Evolutionary conservation across 2,888 invertebrate genomes (phyloP), one percentile per base, ranked within the genome.

Genomic region (Coenonympha arcania): DNA sequence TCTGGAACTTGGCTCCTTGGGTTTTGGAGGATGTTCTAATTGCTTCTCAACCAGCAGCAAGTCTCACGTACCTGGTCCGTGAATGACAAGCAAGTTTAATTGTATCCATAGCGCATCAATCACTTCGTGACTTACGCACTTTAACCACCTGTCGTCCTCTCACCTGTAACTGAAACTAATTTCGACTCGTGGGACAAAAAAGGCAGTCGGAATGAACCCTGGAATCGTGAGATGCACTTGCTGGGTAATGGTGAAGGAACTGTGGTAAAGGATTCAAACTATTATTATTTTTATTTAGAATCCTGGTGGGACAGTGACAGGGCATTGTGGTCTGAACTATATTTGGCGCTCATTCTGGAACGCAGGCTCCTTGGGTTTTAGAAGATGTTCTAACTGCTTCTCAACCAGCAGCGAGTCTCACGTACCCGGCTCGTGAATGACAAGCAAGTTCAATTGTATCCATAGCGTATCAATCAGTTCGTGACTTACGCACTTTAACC

Each of bases 151-250:
- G 34, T 24, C 69, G 71, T 77, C n/a, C n/a, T n/a, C n/a, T 69
- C 73, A 79, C 83, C 79, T 81, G 82, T 71, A 66, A 61, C 67
- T 79, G 76, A 62, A 67, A 62, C 83, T 52, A 80, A 82, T 50
- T 55, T 49, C n/a, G 6, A n/a, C 19, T 15, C 31, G 15, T 52
- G 54, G 57, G 55, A 60, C 59, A 57, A 60, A 57, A 60, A 55
- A 56, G 53, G 28, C 54, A 33, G 54, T 42, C 43, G 45, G 44
- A 41, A 40, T 53, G 52, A 58, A 53, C 55, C 54, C 61, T 57
- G 58, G 58, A 60, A 43, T 54, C 54, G 54, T 62, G 62, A 61
- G 55, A 59, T 47, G 49, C 64, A 61, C 62, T 60, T 62, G 62
- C 48, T 34, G 4, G n/a, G n/a, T n/a, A n/a, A n/a, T n/a, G n/a